A percentile compares a stretch with the other conserved stretches of the same genome.
Evolutionary conservation across 1,140 invertebrate genomes (phyloP).

Genomic region (Hermatobates lingyangjiaoensis): DNA sequence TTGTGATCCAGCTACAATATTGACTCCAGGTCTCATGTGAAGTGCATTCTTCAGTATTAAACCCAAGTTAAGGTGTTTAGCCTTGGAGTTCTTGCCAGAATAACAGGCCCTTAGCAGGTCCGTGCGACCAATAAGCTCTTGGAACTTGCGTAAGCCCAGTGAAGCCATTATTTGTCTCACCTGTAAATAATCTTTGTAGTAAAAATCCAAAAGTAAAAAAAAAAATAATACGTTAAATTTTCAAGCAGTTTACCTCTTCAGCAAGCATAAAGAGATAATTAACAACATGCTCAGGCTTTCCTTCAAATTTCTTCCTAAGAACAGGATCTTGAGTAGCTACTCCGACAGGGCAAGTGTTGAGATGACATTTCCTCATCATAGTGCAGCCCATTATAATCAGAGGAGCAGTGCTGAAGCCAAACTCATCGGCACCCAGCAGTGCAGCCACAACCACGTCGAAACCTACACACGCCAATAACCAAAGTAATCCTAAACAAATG

Average conservation of each 20-base stretch:
- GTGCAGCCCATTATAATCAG: conserved; percentile 94
- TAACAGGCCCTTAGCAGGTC: conserved; percentile 56
- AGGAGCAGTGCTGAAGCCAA: conserved; percentile 96
- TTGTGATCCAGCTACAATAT: conserved; percentile 77
- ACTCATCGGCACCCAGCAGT: conserved; percentile 90
- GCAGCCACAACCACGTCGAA: conserved; percentile 95
- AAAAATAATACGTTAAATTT: too few relatives aligned
- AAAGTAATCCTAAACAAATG: neutral
- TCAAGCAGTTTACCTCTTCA: conserved; percentile 68
- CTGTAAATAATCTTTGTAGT: conserved; percentile 28
- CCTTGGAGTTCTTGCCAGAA: conserved; percentile 48
- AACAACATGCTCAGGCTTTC: conserved; percentile 92
- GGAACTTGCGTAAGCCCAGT: conserved; percentile 71
- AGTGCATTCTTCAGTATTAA: conserved; percentile 75
- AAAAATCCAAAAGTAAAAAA: too few relatives aligned
- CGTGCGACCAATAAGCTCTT: conserved; percentile 86
- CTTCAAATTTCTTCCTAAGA: conserved; percentile 87
- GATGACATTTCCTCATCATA: conserved; percentile 99
- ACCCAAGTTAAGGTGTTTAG: conserved; percentile 65
- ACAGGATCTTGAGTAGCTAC: conserved; percentile 95
- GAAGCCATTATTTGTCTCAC: conserved; percentile 74
- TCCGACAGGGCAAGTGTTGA: conserved; percentile 98
- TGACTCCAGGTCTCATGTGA: conserved; percentile 69
- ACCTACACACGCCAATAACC: conserved; percentile 30
- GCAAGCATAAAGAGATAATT: conserved; percentile 96